Conservation (phyloP, 2,797 vertebrate genomes). For the Protonibea diacanthus region DNA sequence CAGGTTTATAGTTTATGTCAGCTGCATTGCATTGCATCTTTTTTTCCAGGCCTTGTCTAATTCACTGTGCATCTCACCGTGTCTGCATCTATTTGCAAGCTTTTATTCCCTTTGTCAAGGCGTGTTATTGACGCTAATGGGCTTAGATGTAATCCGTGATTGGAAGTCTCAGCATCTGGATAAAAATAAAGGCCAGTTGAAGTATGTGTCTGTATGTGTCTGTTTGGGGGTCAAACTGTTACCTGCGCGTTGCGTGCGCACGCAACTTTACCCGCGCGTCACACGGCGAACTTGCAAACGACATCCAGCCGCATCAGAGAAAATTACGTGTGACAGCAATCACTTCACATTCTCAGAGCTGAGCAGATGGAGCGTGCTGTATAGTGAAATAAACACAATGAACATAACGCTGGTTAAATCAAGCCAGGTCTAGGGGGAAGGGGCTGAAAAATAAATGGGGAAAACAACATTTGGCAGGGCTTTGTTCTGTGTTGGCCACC, state of each 20-base stretch:
- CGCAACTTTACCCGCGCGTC: conserved; percentile 65
- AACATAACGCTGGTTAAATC: conserved; percentile 49
- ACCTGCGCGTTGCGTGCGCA: conserved; percentile 36
- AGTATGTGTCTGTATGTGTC: conserved; percentile 22
- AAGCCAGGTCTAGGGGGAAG: conserved; percentile 18
- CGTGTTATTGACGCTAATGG: conserved; percentile 67
- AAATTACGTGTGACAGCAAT: conserved; percentile 82
- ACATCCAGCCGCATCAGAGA: conserved; percentile 71
- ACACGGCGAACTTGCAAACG: conserved; percentile 51
- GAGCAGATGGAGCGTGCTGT: conserved; percentile 78
- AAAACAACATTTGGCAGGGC: conserved; percentile 72
- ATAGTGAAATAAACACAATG: conserved; percentile 68
- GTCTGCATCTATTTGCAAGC: conserved; percentile 66
- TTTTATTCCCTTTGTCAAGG: conserved; percentile 67
- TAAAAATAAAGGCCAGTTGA: conserved; percentile 58
- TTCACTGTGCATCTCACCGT: conserved; percentile 54
- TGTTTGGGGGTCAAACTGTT: conserved; percentile 35
- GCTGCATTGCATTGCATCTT: conserved; percentile 43
- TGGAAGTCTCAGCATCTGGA: conserved; percentile 71
- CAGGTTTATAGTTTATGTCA: conserved; percentile 45
- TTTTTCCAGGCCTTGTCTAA: conserved; percentile 54
- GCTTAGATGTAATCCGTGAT: conserved; percentile 69
- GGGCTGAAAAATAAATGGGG: neutral
- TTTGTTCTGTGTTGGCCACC: conserved; percentile 49
- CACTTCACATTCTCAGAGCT: conserved; percentile 80